Conservation (phyloP, 1,140 invertebrate species). For the Aphelinus atriplicis region DNA sequence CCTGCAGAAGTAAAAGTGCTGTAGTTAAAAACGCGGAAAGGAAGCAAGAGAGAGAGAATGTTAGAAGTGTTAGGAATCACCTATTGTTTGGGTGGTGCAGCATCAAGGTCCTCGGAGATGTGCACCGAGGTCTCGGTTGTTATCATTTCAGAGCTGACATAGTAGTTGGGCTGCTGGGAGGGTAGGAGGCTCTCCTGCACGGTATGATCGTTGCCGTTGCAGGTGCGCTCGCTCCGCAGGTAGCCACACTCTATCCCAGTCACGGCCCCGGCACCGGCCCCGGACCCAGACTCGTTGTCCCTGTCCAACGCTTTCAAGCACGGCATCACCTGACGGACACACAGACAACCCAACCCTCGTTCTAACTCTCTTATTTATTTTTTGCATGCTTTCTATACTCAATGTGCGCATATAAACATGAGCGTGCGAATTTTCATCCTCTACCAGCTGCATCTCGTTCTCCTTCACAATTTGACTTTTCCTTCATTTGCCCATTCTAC, state of each 20-base stretch:
- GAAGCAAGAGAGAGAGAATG: too few species aligned
- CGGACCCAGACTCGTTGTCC: conserved; percentile 16
- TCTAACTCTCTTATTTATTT: too few species aligned
- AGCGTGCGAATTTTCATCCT: too few species aligned
- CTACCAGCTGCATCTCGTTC: too few species aligned
- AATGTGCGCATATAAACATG: too few species aligned
- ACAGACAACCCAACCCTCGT: conserved; percentile 12
- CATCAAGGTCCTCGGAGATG: conserved; percentile 42
- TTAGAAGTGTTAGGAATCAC: too few species aligned
- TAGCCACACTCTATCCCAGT: conserved; percentile 47
- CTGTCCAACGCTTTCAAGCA: conserved; percentile 66
- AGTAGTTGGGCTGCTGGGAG: conserved; percentile 47
- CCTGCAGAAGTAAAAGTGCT: too few species aligned
- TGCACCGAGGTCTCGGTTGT: conserved; percentile 51
- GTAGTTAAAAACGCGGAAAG: too few species aligned
- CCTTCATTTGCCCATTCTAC: too few species aligned
- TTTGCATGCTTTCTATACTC: too few species aligned
- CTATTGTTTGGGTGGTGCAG: background rate
- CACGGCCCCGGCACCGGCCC: background rate
- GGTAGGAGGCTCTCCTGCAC: conserved; percentile 76
- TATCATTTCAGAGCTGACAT: conserved; percentile 55
- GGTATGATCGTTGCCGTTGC: conserved; percentile 77
- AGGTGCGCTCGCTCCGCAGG: conserved; percentile 71
- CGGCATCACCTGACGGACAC: conserved; percentile 72
- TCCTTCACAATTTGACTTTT: too few species aligned